Conservation (phyloP, 1,140 invertebrate species). For the Drosophila murphyi region DNA sequence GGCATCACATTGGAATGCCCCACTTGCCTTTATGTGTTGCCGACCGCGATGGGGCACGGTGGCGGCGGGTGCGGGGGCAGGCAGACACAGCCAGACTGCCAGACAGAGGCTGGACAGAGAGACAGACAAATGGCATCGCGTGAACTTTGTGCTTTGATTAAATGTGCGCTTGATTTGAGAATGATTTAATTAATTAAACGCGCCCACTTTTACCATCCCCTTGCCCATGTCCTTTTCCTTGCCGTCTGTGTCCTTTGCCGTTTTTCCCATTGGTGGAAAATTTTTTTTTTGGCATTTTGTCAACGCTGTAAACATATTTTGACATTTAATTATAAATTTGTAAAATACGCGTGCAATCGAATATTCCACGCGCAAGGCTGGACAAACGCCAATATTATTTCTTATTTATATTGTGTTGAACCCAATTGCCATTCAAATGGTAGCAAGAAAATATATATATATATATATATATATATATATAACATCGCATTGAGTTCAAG, state of each 20-base stretch:
- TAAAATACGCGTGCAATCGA: too few species aligned
- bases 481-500: too few species aligned
- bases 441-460: too few species aligned
- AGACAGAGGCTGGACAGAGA: background rate
- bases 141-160: constrained; percentile 61
- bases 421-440: too few species aligned
- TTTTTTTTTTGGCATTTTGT: background rate
- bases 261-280: background rate
- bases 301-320: constrained; percentile 9
- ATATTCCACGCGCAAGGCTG: too few species aligned
- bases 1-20: constrained; percentile 29
- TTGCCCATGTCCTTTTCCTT: background rate
- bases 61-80: background rate
- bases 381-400: too few species aligned
- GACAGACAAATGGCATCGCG: constrained; percentile 46
- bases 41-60: background rate
- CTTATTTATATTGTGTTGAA: too few species aligned
- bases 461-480: too few species aligned
- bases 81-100: background rate
- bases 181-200: constrained; percentile 75
- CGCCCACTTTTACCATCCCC: constrained; percentile 13
- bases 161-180: constrained; percentile 72
- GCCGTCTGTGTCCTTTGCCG: background rate
- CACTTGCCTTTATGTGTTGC: constrained; percentile 11
- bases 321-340: constrained; percentile 34